Evolutionary conservation across 2,113 vertebrate species (phyloP), one percentile per base, ranked within the genome.

Genomic region (Corythoichthys intestinalis): DNA sequence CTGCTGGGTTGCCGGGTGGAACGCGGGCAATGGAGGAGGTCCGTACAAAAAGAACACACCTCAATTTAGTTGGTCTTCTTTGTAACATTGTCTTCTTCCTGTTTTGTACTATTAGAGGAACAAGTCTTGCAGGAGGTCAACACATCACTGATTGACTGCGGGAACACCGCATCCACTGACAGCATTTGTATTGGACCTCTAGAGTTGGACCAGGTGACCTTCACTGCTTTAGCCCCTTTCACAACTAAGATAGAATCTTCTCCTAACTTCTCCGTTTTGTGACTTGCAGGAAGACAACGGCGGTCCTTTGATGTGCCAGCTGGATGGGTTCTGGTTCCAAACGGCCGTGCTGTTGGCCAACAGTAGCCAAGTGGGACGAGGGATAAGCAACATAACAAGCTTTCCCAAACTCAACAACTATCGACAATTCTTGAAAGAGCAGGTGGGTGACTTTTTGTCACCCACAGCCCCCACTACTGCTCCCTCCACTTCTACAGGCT

Each of bases 1-100:
- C 0, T 93, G 91, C 66, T 93, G 89, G 15, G 88, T 91, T 37
- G 93, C 94, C 0, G 94, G 94, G 38, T 95, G 93, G 93, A 93
- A 90, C 17, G 12, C 85, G 0, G 73, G 71, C 0, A 37, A 0
- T 15, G 70, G 66, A 39, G 77, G 75, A 2, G 82, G 91, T 91
- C 63, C 80, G 81, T 78, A 7, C 17, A 59, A 79, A 0, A 67
- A 6, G 41, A 44, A 44, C 41, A 8, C 4, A 8, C 41, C 41
- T 44, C 6, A 8, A 8, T 44, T 44, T 5, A 2, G 41, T 44
- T 44, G 6, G 6, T 44, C 41, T 5, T 7, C 2, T 44, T 44
- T 44, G 41, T 17, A 2, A 7, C 17, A 35, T 28, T 20, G 4
- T 63, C 17, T 39, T 44, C 20, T 35, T 15, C 12, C 35, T 48